Conservation (phyloP, 2,888 invertebrate genomes). For the Atrina japonica region DNA sequence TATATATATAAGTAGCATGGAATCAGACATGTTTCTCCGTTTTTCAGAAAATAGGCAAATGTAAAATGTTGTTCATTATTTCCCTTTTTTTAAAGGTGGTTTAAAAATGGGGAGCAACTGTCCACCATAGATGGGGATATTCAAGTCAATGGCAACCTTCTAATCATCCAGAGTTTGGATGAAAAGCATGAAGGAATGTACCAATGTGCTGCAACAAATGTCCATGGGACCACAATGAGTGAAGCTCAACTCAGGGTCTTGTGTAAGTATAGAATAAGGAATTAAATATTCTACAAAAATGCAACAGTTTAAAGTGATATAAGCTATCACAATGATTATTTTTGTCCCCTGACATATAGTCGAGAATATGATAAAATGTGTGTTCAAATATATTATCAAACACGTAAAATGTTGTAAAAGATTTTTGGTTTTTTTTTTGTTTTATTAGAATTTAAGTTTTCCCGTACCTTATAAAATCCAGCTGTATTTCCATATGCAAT, state of each 20-base stretch:
- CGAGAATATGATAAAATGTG: too few relatives aligned
- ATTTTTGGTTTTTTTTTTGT: too few relatives aligned
- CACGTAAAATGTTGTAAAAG: too few relatives aligned
- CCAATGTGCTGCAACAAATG: conserved; percentile 93
- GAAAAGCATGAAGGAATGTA: conserved; percentile 94
- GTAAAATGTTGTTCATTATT: neutral
- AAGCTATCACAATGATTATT: too few relatives aligned
- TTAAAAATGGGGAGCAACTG: conserved; percentile 50
- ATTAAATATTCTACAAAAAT: neutral
- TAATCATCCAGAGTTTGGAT: conserved; percentile 59
- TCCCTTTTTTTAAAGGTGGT: conserved; percentile 54
- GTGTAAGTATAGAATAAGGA: conserved; percentile 82
- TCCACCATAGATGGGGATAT: conserved; percentile 34
- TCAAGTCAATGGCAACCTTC: conserved; percentile 43
- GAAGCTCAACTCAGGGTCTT: conserved; percentile 94
- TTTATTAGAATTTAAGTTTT: too few relatives aligned
- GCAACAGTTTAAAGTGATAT: too few relatives aligned
- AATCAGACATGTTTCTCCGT: neutral
- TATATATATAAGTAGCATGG: neutral
- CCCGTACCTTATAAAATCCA: too few relatives aligned
- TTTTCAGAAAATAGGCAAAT: neutral
- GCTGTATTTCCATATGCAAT: too few relatives aligned
- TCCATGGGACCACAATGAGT: conserved; percentile 88
- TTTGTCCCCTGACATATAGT: too few relatives aligned
- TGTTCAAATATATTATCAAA: too few relatives aligned